Conservation (phyloP, 2,797 vertebrate species). For the Thripadectes ignobilis region DNA sequence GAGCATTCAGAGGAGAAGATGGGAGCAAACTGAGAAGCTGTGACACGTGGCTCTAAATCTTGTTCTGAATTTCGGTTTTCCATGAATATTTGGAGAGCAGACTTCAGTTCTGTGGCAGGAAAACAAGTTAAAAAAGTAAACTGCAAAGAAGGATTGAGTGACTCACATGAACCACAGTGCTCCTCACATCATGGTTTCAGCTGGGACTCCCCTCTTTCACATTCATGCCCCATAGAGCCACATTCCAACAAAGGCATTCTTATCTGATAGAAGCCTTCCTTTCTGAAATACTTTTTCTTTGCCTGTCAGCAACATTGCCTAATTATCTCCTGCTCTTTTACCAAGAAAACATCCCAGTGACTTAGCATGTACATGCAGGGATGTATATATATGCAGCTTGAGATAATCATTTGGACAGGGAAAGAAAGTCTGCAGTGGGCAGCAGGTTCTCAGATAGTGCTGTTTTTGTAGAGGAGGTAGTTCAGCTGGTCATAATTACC, state of each 20-base stretch:
- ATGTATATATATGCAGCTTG: neutral
- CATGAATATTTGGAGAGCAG: neutral
- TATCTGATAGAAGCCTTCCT: neutral
- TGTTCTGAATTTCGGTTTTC: neutral
- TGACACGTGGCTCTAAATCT: neutral
- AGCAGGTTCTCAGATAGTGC: neutral
- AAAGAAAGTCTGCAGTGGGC: neutral
- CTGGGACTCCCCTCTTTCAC: neutral
- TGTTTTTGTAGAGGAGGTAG: neutral
- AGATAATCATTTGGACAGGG: neutral
- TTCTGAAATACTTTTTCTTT: neutral
- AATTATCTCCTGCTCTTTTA: neutral
- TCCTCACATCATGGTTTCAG: neutral
- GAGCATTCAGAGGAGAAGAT: neutral
- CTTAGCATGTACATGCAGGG: neutral
- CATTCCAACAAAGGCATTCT: neutral
- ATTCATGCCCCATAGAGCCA: neutral
- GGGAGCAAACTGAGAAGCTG: neutral
- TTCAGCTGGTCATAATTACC: neutral
- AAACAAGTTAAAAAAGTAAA: neutral
- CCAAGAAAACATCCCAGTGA: neutral
- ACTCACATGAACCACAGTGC: neutral
- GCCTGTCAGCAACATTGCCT: neutral
- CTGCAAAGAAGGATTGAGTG: neutral
- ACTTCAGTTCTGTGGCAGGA: neutral